Conservation (phyloP, 2,113 vertebrate species). For the Atractosteus spatula region DNA sequence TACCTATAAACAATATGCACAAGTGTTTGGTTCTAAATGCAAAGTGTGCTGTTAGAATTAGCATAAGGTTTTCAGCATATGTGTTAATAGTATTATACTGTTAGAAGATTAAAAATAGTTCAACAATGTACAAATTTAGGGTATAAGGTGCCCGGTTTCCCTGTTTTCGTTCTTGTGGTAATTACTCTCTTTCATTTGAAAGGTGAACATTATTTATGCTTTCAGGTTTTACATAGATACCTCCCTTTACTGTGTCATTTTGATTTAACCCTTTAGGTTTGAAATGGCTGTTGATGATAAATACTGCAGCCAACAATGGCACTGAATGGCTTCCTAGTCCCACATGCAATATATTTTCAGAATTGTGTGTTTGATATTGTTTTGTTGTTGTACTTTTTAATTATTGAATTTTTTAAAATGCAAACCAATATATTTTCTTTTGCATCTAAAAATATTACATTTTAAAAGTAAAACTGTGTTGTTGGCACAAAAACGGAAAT, state of each 20-base stretch:
- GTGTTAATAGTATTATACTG: slow-evolving; percentile 45
- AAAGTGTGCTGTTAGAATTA: slow-evolving; percentile 53
- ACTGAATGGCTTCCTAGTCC: slow-evolving; percentile 25
- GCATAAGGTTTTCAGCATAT: slow-evolving; percentile 44
- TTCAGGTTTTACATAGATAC: slow-evolving; percentile 8
- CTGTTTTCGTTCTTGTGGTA: slow-evolving; percentile 15
- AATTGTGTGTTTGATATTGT: not conserved
- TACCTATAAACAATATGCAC: slow-evolving; percentile 47
- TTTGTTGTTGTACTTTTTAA: too few relatives aligned
- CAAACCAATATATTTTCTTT: too few relatives aligned
- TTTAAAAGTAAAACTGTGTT: too few relatives aligned
- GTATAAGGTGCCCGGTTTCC: not conserved
- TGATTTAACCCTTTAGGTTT: not conserved
- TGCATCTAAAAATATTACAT: too few relatives aligned
- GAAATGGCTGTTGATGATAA: slow-evolving; percentile 22
- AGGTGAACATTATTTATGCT: not conserved
- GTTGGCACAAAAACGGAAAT: too few relatives aligned
- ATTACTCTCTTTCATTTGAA: slow-evolving; percentile 5
- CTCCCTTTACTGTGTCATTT: not conserved
- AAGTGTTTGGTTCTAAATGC: slow-evolving; percentile 43
- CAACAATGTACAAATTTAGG: slow-evolving; percentile 2
- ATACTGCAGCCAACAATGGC: slow-evolving; percentile 31
- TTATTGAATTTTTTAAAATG: too few relatives aligned
- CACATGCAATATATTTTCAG: slow-evolving; percentile 27
- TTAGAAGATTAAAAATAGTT: slow-evolving; percentile 15